A percentile compares a stretch with the other conserved stretches of the same genome.
These are phyloP conservation scores for Palythoa caribaeorum DNA, from an alignment of 92 coral and sea anemone species.

Conservation along the genomic window DNA sequence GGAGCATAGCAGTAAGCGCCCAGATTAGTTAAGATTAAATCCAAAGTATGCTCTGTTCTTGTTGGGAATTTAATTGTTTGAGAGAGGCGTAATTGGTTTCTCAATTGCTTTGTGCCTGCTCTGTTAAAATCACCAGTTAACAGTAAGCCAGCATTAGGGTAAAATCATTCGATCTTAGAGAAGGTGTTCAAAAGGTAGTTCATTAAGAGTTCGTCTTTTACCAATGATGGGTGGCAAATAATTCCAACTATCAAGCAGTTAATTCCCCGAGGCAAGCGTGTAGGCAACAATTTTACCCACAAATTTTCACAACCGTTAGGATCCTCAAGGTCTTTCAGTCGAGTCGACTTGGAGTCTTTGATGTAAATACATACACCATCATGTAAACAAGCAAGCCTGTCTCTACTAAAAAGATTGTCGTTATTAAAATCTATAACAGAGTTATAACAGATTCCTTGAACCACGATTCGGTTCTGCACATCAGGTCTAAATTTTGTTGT, in stretches of 20 bases:
- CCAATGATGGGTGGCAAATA: conserved; percentile 55
- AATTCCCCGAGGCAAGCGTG: conserved; percentile 49
- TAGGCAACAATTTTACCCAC: conserved; percentile 51
- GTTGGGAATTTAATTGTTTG: no score
- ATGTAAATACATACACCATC: conserved; percentile 59
- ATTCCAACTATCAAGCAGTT: conserved; percentile 30
- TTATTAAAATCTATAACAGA: conserved; percentile 43
- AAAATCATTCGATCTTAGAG: no score
- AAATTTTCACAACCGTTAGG: conserved; percentile 43
- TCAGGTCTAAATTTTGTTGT: conserved; percentile 24
- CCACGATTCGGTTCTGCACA: conserved; percentile 35
- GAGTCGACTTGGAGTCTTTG: neutral
- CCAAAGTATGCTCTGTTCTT: no score
- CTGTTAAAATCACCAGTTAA: no score
- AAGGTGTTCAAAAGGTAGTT: no score
- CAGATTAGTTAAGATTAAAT: no score
- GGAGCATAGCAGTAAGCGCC: no score
- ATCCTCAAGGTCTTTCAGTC: conserved; percentile 11
- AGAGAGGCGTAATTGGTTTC: conserved; percentile 40
- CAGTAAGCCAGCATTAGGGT: no score
- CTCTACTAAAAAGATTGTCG: conserved; percentile 34
- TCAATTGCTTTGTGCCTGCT: conserved; percentile 27
- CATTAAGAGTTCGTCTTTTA: no score
- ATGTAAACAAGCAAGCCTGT: conserved; percentile 25
- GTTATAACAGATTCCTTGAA: conserved; percentile 31